Base-by-base conservation (phyloP, 2,888 invertebrate genomes). In the Tubulanus polymorphus region DNA sequence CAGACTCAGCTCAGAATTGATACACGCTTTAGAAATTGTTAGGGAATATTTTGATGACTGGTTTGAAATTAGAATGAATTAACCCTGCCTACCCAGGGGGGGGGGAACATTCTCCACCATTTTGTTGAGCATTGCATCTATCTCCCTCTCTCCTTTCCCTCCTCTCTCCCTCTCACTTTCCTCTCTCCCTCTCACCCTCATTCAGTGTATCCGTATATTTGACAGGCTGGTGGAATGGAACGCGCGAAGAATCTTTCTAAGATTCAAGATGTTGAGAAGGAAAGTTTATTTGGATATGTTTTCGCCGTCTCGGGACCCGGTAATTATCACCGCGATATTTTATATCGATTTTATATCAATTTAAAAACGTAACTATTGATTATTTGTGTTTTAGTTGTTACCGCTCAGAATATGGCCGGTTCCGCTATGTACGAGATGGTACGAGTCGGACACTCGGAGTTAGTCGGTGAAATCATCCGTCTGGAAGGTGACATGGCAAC, bases 401-500 rank as follows among this genome's bases (percentile, higher is more conserved):
- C 95, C 60, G 99, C 99, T 64, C 94, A 99, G 81, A 90, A 90
- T 80, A 99, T 99, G 99, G 88, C 95, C 59, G 99, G 99, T 61
- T 91, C 97, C 28, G 97, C 97, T 85, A 99, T 99, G 96, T 99
- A 97, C 88, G 99, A 99, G 83, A 81, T 99, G 84, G 99, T 99
- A 63, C 88, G 99, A 69, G 99, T 99, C 41, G 99, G 99, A 1
- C 96, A 99, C 83, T 87, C 88, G 70, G 96, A 99, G 81, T 84
- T 99, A 73, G 99, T 99, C 18, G 99, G 99, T 65, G 99, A 99
- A 84, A 99, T 99, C 82, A 99, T 99, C 82, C 89, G 99, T 82
- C 86, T 99, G 63, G 99, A 99, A 83, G 96, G 96, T 58, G 99
- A 99, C 82, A 91, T 95, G 90, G 99, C 99, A 60, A 99, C 99